phyloP scores from a whole-genome alignment of 1,140 invertebrate species.

The Danaus melanippus region DNA sequence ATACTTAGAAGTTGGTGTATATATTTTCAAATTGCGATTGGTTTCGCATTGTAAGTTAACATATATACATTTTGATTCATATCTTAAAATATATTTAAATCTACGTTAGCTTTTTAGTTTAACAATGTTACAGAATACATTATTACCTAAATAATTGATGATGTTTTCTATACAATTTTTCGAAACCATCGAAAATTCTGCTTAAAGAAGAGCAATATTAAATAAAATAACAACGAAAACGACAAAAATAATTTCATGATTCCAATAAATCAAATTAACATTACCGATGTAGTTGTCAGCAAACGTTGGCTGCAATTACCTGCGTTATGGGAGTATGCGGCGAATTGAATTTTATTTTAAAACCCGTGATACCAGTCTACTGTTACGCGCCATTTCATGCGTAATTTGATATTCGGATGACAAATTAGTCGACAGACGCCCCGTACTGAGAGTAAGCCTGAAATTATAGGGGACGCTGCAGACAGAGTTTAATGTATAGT shows the following conservation, averaged over 20 bases:
- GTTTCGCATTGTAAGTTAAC: too few relatives aligned
- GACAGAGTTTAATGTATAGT: too few relatives aligned
- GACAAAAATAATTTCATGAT: conserved; percentile 33
- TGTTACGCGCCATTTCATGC: conserved; percentile 62
- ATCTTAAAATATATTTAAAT: too few relatives aligned
- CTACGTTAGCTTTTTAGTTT: too few relatives aligned
- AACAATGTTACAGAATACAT: too few relatives aligned
- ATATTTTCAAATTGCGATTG: too few relatives aligned
- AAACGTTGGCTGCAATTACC: conserved; percentile 44
- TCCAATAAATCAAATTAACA: conserved; percentile 48
- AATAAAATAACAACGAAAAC: too few relatives aligned
- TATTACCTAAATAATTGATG: neutral
- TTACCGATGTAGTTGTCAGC: conserved; percentile 37
- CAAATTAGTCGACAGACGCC: conserved; percentile 60
- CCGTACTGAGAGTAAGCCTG: conserved; percentile 30
- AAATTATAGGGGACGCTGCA: conserved; percentile 53
- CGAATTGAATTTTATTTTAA: conserved; percentile 66
- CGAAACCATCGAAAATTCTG: neutral
- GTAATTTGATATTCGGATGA: conserved; percentile 70
- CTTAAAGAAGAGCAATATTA: too few relatives aligned
- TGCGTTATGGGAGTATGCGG: conserved; percentile 32
- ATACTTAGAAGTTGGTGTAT: too few relatives aligned
- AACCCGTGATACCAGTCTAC: conserved; percentile 47
- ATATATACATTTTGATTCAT: too few relatives aligned
- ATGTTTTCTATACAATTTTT: conserved; percentile 1